A percentile compares a stretch with the other conserved stretches of the same genome.
phyloP scores from a whole-genome alignment of 2,797 vertebrate genomes.

The Spea hammondii region DNA sequence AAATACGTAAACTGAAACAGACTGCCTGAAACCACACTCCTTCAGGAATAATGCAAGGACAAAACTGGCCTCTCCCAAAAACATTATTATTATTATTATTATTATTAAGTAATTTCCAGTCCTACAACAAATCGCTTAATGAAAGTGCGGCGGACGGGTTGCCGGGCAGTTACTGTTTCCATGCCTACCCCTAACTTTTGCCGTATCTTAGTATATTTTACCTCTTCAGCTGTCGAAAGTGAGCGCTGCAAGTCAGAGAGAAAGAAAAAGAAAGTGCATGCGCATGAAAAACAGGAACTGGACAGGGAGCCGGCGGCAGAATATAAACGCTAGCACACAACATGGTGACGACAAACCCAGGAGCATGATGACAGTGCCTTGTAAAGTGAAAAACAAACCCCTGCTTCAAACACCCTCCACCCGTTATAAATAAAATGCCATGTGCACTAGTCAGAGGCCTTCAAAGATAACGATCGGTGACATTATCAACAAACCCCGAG shows the following conservation, averaged over 20 bases:
- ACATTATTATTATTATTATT: background rate
- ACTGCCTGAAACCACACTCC: conserved; percentile 9
- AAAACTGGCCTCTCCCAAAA: background rate
- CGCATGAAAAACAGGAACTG: conserved; percentile 28
- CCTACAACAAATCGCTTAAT: background rate
- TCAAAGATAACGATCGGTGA: too few relatives aligned
- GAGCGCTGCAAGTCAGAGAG: conserved; percentile 50
- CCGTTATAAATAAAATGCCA: too few relatives aligned
- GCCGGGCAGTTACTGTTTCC: conserved; percentile 18
- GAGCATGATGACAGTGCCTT: conserved; percentile 1
- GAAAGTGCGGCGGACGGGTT: conserved; percentile 7
- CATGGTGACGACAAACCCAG: background rate
- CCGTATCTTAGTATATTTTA: conserved; percentile 39
- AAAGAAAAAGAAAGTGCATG: conserved; percentile 39
- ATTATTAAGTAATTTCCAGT: background rate
- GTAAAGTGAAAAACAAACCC: too few relatives aligned
- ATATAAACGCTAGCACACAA: background rate
- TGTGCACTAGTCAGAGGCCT: too few relatives aligned
- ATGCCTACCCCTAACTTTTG: conserved; percentile 16
- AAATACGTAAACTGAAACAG: background rate
- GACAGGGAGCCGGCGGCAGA: conserved; percentile 3
- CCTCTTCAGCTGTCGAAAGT: conserved; percentile 56
- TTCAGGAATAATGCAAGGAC: background rate
- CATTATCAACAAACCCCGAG: too few relatives aligned
- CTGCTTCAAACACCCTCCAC: too few relatives aligned